Base-by-base conservation (phyloP, 2,113 vertebrate species). In the Ploceus nigricollis region DNA sequence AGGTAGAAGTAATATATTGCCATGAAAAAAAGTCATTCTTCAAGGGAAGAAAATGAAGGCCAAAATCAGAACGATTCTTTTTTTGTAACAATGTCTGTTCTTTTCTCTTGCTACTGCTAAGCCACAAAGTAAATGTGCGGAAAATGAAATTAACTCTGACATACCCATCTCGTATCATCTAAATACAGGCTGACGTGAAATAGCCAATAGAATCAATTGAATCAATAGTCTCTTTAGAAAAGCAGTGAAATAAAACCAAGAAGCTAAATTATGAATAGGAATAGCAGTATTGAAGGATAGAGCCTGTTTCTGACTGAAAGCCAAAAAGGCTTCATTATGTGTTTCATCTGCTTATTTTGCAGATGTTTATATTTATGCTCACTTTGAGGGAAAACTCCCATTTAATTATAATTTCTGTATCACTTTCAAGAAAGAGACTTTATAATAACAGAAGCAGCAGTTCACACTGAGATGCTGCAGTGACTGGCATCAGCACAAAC, bases 81-180 rank as follows among this genome's bases (percentile, higher is more conserved):
- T 37, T 54, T 76, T 11, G 7, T 45, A 80, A n/a, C 8, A 1
- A 33, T 50, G 19, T 40, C 48, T 82, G 7, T 45, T 89, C 40
- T 90, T 92, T 70, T 71, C 15, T 8, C 21, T 94, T 77, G 18
- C 22, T 77, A 6, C 45, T 82, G 51, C 45, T 77, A 68, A 69
- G 28, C 50, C 54, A 72, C 4, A 2, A 54, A 77, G 79, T 40
- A 51, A 84, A 50, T 16, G 28, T 45, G 39, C 2, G 6, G 51
- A 71, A 75, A 87, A 90, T 63, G 30, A 80, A 89, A 93, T 87
- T 76, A 56, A 75, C 19, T 85, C 63, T 88, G 72, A 87, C 60
- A 82, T 50, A 44, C 33, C 33, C 45, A 70, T 25, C 13, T 68
- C 3, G 0, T 63, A 24, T 90, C 50, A 54, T 51, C 28, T 75